Conservation (phyloP, 2,113 vertebrate genomes). For the Aythya baeri region DNA sequence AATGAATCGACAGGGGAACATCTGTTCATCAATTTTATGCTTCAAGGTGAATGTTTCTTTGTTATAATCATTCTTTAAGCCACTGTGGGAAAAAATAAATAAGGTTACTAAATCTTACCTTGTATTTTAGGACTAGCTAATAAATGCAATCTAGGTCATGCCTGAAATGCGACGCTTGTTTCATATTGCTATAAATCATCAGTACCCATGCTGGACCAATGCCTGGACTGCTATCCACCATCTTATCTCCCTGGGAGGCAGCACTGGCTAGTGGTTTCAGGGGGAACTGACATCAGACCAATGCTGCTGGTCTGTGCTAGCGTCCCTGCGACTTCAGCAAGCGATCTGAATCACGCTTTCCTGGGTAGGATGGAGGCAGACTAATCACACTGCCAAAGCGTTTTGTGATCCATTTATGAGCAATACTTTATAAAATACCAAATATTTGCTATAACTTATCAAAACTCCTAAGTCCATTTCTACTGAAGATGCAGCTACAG, state of each 20-base stretch:
- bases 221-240: slow-evolving; percentile 36
- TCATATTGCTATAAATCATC: background rate
- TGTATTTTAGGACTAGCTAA: slow-evolving; percentile 68
- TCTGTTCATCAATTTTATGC: slow-evolving; percentile 99
- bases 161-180: slow-evolving; percentile 45
- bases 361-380: background rate
- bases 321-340: background rate
- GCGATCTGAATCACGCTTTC: background rate
- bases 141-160: slow-evolving; percentile 57
- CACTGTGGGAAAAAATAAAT: slow-evolving; percentile 82
- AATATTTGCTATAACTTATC: background rate
- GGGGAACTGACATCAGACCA: background rate
- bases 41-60: slow-evolving; percentile 99
- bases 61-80: slow-evolving; percentile 99
- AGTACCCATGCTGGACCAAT: slow-evolving; percentile 24
- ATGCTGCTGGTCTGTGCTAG: background rate
- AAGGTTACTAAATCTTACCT: slow-evolving; percentile 74
- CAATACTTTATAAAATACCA: background rate
- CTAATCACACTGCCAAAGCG: background rate
- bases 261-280: background rate
- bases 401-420: background rate
- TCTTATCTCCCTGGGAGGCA: slow-evolving; percentile 16
- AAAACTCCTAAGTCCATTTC: background rate
- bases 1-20: slow-evolving; percentile 99
- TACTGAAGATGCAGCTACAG: background rate